A percentile compares a stretch with the other conserved stretches of the same genome.
phyloP scores from a whole-genome alignment of 1,140 invertebrate genomes.

The Arctopsyche grandis region DNA sequence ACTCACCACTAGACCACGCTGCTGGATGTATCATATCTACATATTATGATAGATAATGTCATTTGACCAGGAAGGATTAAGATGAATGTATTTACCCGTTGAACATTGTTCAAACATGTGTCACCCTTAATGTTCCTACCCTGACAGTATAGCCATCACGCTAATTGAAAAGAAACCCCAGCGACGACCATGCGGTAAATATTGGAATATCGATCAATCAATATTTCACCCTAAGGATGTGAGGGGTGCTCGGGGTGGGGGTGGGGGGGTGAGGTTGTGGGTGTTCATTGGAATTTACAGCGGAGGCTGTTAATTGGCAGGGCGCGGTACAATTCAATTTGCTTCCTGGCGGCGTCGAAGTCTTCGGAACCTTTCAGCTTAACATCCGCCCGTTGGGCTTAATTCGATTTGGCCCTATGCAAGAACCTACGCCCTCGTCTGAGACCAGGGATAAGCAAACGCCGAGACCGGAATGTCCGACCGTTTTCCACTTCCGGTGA shows the following conservation, averaged over 20 bases:
- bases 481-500: not conserved
- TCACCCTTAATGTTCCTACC: too few relatives aligned
- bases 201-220: constrained; percentile 14
- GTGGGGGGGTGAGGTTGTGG: too few relatives aligned
- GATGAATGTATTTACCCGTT: too few relatives aligned
- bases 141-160: not conserved
- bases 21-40: too few relatives aligned
- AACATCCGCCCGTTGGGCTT: constrained; percentile 6
- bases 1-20: too few relatives aligned
- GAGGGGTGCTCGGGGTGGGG: too few relatives aligned
- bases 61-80: too few relatives aligned
- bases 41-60: too few relatives aligned
- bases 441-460: not conserved
- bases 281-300: constrained; percentile 13
- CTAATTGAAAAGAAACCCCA: constrained; percentile 15
- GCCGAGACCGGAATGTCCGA: not conserved
- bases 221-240: not conserved
- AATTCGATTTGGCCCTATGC: constrained; percentile 32
- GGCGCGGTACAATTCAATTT: constrained; percentile 33
- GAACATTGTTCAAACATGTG: too few relatives aligned
- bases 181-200: not conserved
- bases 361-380: constrained; percentile 12
- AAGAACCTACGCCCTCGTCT: not conserved
- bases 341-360: not conserved
- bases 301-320: constrained; percentile 6